phyloP scores from a whole-genome alignment of 1,140 invertebrate genomes.

The Spodoptera frugiperda region DNA sequence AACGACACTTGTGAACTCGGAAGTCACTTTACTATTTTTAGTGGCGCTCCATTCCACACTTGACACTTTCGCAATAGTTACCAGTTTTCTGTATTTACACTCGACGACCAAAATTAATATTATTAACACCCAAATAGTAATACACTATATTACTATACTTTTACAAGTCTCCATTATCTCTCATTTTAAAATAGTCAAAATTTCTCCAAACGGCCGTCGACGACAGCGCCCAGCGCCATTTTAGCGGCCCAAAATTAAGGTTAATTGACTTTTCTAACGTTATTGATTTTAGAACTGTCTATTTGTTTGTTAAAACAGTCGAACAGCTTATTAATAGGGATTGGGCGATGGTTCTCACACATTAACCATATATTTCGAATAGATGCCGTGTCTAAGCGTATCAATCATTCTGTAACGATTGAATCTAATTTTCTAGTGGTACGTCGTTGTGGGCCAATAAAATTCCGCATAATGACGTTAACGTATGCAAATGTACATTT shows the following conservation, averaged over 20 bases:
- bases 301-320: conserved; percentile 62
- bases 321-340: conserved; percentile 37
- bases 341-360: conserved; percentile 37
- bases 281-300: conserved; percentile 62
- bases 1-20: conserved; percentile 26
- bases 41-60: neutral
- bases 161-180: no score
- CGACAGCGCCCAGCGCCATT: conserved; percentile 50
- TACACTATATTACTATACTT: no score
- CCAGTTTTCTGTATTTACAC: neutral
- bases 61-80: conserved; percentile 20
- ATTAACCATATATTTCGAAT: conserved; percentile 5
- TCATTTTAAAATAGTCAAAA: neutral
- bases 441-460: conserved; percentile 1
- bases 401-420: conserved; percentile 30
- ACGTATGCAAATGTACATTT: conserved; percentile 25
- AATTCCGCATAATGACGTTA: conserved; percentile 24
- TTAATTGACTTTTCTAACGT: conserved; percentile 65
- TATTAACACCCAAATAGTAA: neutral
- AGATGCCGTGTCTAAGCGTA: conserved; percentile 8
- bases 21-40: conserved; percentile 34
- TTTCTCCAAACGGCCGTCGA: neutral
- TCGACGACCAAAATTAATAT: neutral
- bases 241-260: conserved; percentile 63
- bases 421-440: conserved; percentile 9